Evolutionary conservation across 2,888 invertebrate genomes (phyloP).

Genomic region (Punctoribates punctum): DNA sequence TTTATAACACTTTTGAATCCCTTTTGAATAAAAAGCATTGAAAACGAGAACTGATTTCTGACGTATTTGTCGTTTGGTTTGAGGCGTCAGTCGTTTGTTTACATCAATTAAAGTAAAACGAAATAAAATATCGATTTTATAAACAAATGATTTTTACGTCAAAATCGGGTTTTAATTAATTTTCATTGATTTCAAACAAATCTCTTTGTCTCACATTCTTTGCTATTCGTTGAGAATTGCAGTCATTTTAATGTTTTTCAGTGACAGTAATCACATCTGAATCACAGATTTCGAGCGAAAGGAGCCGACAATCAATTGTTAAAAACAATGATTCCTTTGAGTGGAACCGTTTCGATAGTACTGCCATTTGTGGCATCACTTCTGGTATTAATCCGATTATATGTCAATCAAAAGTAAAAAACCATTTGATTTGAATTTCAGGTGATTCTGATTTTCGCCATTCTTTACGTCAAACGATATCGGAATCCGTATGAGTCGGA

Average conservation of each 20-base stretch:
- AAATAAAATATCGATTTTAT: no score
- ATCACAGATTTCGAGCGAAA: not conserved
- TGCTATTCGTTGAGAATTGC: no score
- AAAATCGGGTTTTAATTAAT: no score
- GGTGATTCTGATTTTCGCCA: constrained; percentile 53
- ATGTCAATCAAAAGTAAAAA: not conserved
- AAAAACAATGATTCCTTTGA: constrained; percentile 47
- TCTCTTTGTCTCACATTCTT: no score
- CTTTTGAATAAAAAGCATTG: no score
- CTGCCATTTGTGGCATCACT: constrained; percentile 33
- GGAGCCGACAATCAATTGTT: not conserved
- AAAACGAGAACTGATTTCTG: no score
- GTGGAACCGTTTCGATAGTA: constrained; percentile 17
- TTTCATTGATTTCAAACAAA: no score
- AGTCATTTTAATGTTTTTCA: not conserved
- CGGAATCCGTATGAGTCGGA: constrained; percentile 53
- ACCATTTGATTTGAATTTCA: constrained; percentile 49
- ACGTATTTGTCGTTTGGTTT: no score
- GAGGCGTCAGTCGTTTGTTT: no score
- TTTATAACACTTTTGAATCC: no score
- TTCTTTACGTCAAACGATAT: constrained; percentile 53
- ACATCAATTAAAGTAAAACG: no score
- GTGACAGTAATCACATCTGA: not conserved
- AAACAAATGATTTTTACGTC: no score
- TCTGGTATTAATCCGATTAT: not conserved